Conservation (phyloP, 1,140 invertebrate species). For the Bombus waltoni region DNA sequence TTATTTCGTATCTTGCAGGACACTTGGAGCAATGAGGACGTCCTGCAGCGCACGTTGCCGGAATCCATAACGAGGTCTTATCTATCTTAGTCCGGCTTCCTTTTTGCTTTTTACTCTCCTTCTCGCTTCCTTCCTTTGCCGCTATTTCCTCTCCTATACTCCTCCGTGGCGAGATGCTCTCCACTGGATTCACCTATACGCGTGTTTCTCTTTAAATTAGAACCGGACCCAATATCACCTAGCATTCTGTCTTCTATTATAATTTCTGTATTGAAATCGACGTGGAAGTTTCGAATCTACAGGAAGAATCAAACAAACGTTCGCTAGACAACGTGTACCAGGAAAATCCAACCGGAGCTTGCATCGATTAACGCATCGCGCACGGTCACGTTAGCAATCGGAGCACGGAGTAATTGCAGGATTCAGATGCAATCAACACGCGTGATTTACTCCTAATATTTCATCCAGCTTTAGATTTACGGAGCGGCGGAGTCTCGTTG, state of each 20-base stretch:
- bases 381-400: constrained; percentile 29
- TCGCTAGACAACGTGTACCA: not conserved
- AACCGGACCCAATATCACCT: not conserved
- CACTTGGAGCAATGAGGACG: constrained; percentile 77
- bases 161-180: not conserved
- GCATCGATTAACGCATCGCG: constrained; percentile 13
- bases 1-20: constrained; percentile 77
- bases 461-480: constrained; percentile 21
- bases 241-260: not conserved
- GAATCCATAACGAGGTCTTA: constrained; percentile 76
- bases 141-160: not conserved
- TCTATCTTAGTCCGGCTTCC: constrained; percentile 68
- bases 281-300: not conserved
- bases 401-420: constrained; percentile 41
- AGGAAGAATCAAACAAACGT: no score
- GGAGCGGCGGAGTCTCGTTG: not conserved
- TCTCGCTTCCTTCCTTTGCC: not conserved
- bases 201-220: constrained; percentile 36
- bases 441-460: constrained; percentile 39
- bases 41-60: constrained; percentile 70
- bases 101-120: constrained; percentile 13
- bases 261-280: not conserved
- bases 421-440: constrained; percentile 50
- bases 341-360: not conserved
- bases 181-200: not conserved